These are phyloP conservation scores for Grammomys surdaster DNA, from an alignment of 2,113 vertebrate genomes.

Conservation along the genomic window DNA sequence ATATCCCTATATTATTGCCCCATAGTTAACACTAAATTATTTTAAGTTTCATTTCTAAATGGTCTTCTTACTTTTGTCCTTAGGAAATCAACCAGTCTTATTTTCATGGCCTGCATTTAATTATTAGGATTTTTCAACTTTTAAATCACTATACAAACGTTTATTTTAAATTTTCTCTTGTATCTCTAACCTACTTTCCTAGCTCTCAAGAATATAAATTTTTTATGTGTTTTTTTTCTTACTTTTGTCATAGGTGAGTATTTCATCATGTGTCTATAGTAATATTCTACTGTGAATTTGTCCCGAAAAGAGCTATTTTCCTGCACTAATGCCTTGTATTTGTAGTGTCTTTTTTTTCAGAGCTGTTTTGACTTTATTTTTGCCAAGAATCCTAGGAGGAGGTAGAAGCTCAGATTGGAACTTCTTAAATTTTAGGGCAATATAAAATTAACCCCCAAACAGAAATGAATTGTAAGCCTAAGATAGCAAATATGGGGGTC, in stretches of 20 bases:
- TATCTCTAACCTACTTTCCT: neutral
- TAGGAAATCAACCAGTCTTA: neutral
- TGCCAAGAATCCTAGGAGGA: neutral
- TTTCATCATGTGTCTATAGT: neutral
- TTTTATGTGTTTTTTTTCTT: neutral
- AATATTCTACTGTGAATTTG: conserved; percentile 11
- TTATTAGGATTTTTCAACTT: neutral
- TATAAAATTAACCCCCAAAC: neutral
- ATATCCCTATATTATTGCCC: neutral
- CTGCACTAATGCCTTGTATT: neutral
- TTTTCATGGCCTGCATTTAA: neutral
- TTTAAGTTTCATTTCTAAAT: neutral
- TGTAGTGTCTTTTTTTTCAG: neutral
- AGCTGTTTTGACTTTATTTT: conserved; percentile 5
- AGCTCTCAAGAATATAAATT: neutral
- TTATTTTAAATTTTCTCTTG: neutral
- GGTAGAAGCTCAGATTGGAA: neutral
- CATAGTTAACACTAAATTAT: neutral
- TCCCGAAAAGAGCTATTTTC: neutral
- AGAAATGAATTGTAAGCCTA: neutral
- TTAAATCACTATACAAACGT: neutral
- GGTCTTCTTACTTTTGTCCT: neutral
- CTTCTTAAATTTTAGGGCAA: neutral
- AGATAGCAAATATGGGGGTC: neutral
- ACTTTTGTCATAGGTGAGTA: neutral